Evolutionary conservation across 2,113 vertebrate genomes (phyloP).

Genomic region (Poeciliopsis turrubarensis): DNA sequence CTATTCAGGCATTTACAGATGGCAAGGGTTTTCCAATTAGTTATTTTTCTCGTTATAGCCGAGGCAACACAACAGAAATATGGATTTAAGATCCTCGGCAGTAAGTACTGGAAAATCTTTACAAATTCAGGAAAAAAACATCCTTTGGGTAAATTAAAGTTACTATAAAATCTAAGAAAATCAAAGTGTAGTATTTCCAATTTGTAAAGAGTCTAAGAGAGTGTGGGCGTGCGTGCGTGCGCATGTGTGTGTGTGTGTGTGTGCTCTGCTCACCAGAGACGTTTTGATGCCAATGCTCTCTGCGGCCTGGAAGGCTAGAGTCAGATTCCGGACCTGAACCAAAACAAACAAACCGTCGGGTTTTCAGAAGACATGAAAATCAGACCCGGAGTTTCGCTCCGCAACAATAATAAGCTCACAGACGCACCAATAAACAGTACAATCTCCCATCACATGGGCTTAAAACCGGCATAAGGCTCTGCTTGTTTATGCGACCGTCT

Average conservation of each 20-base stretch:
- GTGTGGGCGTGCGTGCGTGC: not conserved
- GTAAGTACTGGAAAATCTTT: not conserved
- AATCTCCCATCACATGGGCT: not conserved
- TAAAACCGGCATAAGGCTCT: not conserved
- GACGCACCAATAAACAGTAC: not conserved
- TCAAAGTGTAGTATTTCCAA: not conserved
- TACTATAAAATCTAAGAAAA: not conserved
- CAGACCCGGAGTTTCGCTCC: constrained; percentile 18
- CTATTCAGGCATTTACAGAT: not conserved
- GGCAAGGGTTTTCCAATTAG: not conserved
- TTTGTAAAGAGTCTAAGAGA: not conserved
- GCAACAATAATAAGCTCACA: constrained; percentile 15
- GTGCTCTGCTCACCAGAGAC: constrained; percentile 88
- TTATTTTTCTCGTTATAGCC: not conserved
- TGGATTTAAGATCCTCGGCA: not conserved
- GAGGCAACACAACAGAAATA: not conserved
- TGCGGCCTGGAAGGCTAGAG: constrained; percentile 94
- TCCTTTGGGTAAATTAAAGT: no score
- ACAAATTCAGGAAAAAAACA: not conserved
- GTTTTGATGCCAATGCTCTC: constrained; percentile 96
- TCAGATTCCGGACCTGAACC: constrained; percentile 91
- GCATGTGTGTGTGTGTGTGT: not conserved
- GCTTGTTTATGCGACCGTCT: constrained; percentile 33
- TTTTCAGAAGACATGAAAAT: constrained; percentile 2
- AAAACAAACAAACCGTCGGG: constrained; percentile 57